Percentiles rank a stretch among this genome's conserved stretches.
Evolutionary conservation across 2,113 vertebrate species (phyloP).

Genomic region (Parus major): DNA sequence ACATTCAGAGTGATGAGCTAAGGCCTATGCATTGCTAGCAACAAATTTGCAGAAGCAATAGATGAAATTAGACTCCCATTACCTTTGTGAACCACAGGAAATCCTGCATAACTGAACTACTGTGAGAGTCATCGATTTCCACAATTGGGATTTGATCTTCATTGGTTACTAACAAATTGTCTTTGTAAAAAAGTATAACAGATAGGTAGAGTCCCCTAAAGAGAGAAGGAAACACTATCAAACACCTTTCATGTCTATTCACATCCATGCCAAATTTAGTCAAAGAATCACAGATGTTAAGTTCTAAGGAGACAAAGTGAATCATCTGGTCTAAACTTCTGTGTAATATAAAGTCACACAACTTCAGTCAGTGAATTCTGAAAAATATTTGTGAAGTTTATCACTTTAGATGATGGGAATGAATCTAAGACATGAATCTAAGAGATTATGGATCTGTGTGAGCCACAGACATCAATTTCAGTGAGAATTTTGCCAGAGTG

Average conservation of each 20-base stretch:
- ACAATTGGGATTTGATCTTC: constrained; percentile 98
- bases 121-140: constrained; percentile 95
- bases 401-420: not conserved
- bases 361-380: not conserved
- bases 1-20: not conserved
- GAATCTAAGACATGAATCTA: not conserved
- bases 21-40: not conserved
- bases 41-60: not conserved
- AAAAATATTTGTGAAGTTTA: not conserved
- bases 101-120: constrained; percentile 92
- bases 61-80: constrained; percentile 57
- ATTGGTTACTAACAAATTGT: constrained; percentile 92
- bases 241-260: not conserved
- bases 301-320: not conserved
- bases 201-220: constrained; percentile 94
- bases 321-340: not conserved
- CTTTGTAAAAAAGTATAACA: constrained; percentile 93
- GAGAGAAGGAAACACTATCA: constrained; percentile 57
- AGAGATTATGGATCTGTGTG: not conserved
- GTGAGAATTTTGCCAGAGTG: not conserved
- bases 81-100: constrained; percentile 99
- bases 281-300: not conserved
- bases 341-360: not conserved
- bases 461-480: not conserved
- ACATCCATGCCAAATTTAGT: not conserved